These are phyloP conservation scores for Elanoides forficatus DNA, from an alignment of 2,113 vertebrate genomes.

Conservation along the genomic window DNA sequence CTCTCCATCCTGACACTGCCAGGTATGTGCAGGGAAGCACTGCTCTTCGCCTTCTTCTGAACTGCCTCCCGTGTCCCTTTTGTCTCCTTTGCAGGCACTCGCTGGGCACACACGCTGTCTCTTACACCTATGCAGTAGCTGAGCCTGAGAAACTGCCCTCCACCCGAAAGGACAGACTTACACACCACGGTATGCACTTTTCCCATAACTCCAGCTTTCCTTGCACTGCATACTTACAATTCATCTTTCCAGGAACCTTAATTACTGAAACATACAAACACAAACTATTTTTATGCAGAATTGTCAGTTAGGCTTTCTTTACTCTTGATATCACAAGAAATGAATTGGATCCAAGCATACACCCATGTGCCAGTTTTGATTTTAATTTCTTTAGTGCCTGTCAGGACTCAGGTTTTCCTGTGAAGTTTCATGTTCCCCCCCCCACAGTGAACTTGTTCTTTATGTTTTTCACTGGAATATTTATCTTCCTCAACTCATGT, in stretches of 20 bases:
- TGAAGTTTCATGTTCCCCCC: background rate
- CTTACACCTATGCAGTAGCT: background rate
- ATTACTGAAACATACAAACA: background rate
- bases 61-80: background rate
- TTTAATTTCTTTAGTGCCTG: background rate
- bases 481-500: background rate
- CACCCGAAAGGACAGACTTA: background rate
- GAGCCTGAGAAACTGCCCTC: background rate
- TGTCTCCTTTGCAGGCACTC: background rate
- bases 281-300: background rate
- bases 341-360: background rate
- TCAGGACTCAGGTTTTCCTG: background rate
- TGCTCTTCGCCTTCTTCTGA: background rate
- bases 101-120: background rate
- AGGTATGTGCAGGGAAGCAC: rapidly evolving
- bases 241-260: background rate
- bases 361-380: background rate
- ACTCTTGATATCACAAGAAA: background rate
- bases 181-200: rapidly evolving
- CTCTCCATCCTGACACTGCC: background rate
- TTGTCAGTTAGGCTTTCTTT: background rate
- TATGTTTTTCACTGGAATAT: background rate
- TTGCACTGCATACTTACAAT: background rate
- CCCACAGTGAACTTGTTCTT: background rate
- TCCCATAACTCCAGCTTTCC: background rate